phyloP scores from a whole-genome alignment of 2,113 vertebrate genomes.

The Pelusios castaneus region DNA sequence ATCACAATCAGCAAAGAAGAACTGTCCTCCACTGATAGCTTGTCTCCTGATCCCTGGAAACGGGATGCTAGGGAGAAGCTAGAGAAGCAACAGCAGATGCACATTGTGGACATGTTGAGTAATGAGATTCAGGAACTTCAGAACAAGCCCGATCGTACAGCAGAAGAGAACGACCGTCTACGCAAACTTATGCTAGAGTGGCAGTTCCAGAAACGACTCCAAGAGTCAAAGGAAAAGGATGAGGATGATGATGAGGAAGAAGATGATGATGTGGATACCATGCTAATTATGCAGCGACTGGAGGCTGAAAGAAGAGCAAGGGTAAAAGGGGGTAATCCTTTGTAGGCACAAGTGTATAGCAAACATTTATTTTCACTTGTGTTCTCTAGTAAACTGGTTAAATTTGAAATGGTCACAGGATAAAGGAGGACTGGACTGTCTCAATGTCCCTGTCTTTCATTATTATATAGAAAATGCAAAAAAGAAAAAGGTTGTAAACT shows the following conservation, averaged over 20 bases:
- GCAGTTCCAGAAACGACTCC: constrained; percentile 98
- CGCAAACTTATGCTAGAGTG: constrained; percentile 98
- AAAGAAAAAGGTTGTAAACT: background rate
- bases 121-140: constrained; percentile 97
- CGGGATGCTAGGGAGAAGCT: constrained; percentile 95
- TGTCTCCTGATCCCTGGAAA: constrained; percentile 98
- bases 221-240: constrained; percentile 95
- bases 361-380: background rate
- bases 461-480: background rate
- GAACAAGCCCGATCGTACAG: constrained; percentile 88
- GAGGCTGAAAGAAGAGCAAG: constrained; percentile 97
- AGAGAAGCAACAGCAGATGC: constrained; percentile 98
- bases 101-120: constrained; percentile 96
- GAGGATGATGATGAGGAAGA: constrained; percentile 96
- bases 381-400: background rate
- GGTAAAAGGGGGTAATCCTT: constrained; percentile 83
- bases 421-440: constrained; percentile 21
- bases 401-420: background rate
- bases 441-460: constrained; percentile 9
- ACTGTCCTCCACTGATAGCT: constrained; percentile 89
- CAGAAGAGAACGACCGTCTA: constrained; percentile 94
- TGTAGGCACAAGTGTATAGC: background rate
- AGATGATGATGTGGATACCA: constrained; percentile 95
- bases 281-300: constrained; percentile 96
- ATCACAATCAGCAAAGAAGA: constrained; percentile 96